These are phyloP conservation scores for Isurus oxyrinchus DNA, from an alignment of 2,113 vertebrate genomes.

Conservation along the genomic window DNA sequence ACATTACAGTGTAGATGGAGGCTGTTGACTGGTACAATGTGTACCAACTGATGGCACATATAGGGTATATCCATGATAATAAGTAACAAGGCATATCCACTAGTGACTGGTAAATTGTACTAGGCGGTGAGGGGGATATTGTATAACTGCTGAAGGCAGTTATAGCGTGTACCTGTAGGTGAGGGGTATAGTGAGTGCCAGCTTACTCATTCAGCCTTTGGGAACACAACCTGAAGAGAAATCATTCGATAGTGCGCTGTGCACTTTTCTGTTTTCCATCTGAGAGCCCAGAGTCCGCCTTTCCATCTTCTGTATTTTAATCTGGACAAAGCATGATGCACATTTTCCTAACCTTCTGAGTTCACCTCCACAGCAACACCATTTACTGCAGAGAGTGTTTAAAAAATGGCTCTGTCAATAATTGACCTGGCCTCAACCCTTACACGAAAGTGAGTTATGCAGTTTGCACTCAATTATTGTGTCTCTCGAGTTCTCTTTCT, in stretches of 20 bases:
- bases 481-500: background rate
- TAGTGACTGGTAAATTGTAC: background rate
- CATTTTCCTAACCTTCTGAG: background rate
- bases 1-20: no score
- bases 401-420: slow-evolving; percentile 25
- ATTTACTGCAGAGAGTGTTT: background rate
- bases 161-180: background rate
- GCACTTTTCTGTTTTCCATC: background rate
- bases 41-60: background rate
- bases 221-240: background rate
- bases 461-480: slow-evolving; percentile 6
- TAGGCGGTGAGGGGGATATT: background rate
- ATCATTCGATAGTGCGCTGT: no score
- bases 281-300: background rate
- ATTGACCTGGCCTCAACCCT: background rate
- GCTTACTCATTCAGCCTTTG: background rate
- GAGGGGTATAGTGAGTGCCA: background rate
- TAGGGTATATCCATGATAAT: background rate
- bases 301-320: background rate
- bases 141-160: background rate
- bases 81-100: background rate
- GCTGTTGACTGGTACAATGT: background rate
- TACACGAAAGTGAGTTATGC: background rate
- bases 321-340: background rate
- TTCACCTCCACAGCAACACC: background rate